A percentile compares a stretch with the other conserved stretches of the same genome.
Conservation (phyloP, 1,140 invertebrate species). For the Neodiprion pinetum region DNA sequence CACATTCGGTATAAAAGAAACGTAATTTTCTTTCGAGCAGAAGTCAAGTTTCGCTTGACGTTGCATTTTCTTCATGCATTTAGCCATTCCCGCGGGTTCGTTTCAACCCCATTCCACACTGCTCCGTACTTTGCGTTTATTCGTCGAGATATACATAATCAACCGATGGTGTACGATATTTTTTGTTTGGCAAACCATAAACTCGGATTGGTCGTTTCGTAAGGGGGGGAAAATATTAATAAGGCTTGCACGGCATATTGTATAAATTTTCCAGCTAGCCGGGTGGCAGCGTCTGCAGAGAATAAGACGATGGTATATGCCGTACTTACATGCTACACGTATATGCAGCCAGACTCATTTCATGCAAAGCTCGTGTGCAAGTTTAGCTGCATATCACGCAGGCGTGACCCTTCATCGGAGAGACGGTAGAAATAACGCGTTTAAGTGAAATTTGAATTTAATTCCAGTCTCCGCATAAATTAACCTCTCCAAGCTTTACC, state of each 20-base stretch:
- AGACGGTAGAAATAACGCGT: neutral
- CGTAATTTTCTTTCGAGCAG: neutral
- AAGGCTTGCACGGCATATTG: neutral
- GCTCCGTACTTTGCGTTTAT: too few relatives aligned
- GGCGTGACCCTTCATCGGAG: conserved; percentile 3
- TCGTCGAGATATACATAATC: too few relatives aligned
- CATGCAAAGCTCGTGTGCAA: conserved; percentile 1
- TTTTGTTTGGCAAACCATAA: too few relatives aligned
- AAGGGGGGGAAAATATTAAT: neutral
- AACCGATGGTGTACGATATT: too few relatives aligned
- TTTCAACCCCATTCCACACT: too few relatives aligned
- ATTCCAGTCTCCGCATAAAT: neutral
- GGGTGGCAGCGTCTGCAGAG: neutral
- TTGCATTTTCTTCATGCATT: neutral
- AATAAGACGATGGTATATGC: conserved; percentile 6
- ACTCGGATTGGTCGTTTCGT: too few relatives aligned
- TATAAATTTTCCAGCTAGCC: neutral
- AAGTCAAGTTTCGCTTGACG: neutral
- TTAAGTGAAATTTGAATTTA: neutral
- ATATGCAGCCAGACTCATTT: neutral
- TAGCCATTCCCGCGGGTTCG: neutral
- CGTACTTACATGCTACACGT: neutral
- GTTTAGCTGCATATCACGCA: conserved; percentile 5
- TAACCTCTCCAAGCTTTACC: too few relatives aligned
- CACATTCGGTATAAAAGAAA: conserved; percentile 22